Evolutionary conservation across 1,140 invertebrate species (phyloP).

Genomic region (Calliopsis andreniformis): DNA sequence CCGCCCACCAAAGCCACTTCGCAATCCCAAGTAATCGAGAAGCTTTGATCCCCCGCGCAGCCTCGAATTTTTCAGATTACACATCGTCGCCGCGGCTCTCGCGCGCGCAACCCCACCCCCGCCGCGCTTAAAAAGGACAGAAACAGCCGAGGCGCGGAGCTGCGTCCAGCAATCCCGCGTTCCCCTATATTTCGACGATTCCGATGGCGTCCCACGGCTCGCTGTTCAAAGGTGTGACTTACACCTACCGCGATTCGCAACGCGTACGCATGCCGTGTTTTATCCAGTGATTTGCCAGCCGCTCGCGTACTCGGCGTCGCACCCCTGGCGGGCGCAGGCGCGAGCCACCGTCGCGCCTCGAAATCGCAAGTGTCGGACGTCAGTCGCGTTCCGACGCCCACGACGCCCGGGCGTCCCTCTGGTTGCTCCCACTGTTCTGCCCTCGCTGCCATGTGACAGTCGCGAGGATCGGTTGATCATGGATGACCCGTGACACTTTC

Average conservation of each 20-base stretch:
- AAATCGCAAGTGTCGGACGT: slow-evolving; percentile 60
- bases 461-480: not conserved
- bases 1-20: too few relatives aligned
- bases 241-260: slow-evolving; percentile 34
- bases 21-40: too few relatives aligned
- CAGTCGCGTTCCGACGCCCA: slow-evolving; percentile 75
- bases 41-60: too few relatives aligned
- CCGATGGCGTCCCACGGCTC: not conserved
- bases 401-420: slow-evolving; percentile 57
- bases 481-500: slow-evolving; percentile 1
- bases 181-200: slow-evolving; percentile 20
- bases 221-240: slow-evolving; percentile 56
- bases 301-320: slow-evolving; percentile 38
- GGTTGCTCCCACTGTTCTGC: not conserved
- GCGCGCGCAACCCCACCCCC: too few relatives aligned
- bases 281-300: slow-evolving; percentile 42
- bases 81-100: too few relatives aligned
- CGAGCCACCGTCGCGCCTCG: slow-evolving; percentile 62
- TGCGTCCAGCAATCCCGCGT: not conserved
- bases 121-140: too few relatives aligned
- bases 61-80: too few relatives aligned
- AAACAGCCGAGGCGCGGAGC: not conserved
- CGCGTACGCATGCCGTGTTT: slow-evolving; percentile 41
- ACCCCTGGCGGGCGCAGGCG: slow-evolving; percentile 58
- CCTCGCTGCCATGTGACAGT: slow-evolving; percentile 67